These are phyloP conservation scores for Cactoblastis cactorum DNA, from an alignment of 2,888 invertebrate genomes.

Conservation along the genomic window DNA sequence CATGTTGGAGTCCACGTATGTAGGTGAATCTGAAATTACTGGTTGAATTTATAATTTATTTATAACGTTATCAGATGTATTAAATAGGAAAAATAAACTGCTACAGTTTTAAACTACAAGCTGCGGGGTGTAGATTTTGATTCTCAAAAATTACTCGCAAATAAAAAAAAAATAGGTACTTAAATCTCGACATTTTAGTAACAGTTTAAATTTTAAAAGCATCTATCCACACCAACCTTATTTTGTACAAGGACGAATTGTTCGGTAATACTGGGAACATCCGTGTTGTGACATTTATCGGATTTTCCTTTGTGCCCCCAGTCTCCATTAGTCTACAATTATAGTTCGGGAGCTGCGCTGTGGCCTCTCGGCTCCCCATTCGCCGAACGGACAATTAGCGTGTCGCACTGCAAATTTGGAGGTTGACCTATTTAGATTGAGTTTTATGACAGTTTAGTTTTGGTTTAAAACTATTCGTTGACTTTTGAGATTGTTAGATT, in stretches of 20 bases:
- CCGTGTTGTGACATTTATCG: slow-evolving; percentile 23
- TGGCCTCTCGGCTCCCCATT: background rate
- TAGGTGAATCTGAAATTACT: too few species aligned
- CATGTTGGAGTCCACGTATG: too few species aligned
- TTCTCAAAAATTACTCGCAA: background rate
- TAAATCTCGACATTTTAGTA: background rate
- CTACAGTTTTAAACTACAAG: too few species aligned
- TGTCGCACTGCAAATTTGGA: slow-evolving; percentile 1
- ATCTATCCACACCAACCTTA: background rate
- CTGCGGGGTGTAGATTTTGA: too few species aligned
- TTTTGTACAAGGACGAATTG: slow-evolving; percentile 3
- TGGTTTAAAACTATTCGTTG: background rate
- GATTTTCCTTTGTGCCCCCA: slow-evolving; percentile 24
- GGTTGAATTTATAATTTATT: too few species aligned
- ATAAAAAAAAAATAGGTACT: background rate
- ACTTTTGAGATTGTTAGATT: background rate
- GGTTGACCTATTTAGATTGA: background rate
- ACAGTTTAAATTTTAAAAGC: background rate
- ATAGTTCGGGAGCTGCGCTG: slow-evolving; percentile 17
- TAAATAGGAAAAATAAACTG: too few species aligned
- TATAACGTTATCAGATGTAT: too few species aligned
- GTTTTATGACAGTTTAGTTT: background rate
- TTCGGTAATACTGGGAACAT: slow-evolving; percentile 18
- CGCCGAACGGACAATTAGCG: background rate
- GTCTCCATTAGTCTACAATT: slow-evolving; percentile 22